phyloP scores from a whole-genome alignment of 2,797 vertebrate genomes.

The Hippoglossus hippoglossus region DNA sequence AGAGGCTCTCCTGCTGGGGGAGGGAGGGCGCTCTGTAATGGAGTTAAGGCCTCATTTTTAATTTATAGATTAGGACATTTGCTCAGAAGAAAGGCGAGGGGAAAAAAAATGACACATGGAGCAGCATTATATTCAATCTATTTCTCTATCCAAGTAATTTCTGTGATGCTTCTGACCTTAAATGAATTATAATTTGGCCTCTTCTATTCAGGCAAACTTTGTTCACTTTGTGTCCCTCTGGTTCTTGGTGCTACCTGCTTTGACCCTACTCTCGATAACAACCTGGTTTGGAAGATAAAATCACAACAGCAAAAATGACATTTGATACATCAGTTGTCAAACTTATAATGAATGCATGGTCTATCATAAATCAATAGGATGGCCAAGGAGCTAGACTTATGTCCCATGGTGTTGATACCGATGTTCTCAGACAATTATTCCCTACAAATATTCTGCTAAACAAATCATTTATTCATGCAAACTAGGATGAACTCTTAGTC shows the following conservation, averaged over 20 bases:
- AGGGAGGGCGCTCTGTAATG: constrained; percentile 67
- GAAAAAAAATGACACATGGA: constrained; percentile 41
- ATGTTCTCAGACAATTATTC: neutral
- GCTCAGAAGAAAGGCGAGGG: constrained; percentile 58
- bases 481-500: neutral
- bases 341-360: neutral
- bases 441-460: neutral
- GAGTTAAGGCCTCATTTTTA: constrained; percentile 79
- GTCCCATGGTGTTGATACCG: neutral
- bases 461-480: neutral
- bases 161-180: constrained; percentile 48
- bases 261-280: neutral
- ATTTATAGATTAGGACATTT: constrained; percentile 81
- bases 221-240: neutral
- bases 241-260: neutral
- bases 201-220: constrained; percentile 9
- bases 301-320: neutral
- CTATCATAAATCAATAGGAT: neutral
- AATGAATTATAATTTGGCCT: constrained; percentile 31
- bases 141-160: constrained; percentile 54
- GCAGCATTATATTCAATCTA: constrained; percentile 66
- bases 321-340: neutral
- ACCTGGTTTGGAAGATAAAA: neutral
- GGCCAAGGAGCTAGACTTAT: neutral
- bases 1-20: constrained; percentile 39